phyloP scores from a whole-genome alignment of 2,888 invertebrate genomes.

The Euphydryas editha region DNA sequence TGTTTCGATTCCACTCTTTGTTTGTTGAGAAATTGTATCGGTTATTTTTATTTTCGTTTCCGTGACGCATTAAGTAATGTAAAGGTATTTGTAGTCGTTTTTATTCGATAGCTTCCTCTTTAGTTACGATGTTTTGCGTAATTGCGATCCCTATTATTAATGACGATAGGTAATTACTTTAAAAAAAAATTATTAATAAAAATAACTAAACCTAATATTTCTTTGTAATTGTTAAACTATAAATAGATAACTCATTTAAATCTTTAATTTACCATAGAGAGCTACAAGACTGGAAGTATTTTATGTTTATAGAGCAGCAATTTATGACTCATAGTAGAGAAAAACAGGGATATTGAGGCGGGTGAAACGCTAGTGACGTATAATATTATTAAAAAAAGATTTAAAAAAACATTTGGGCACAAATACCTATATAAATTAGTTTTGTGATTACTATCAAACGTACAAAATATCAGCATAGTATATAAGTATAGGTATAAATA shows the following conservation, averaged over 20 bases:
- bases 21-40: slow-evolving; percentile 47
- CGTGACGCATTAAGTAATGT: background rate
- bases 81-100: background rate
- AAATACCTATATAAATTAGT: background rate
- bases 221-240: too few species aligned
- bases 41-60: slow-evolving; percentile 20
- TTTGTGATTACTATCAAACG: background rate
- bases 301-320: too few species aligned
- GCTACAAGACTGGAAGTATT: too few species aligned
- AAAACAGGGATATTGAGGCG: too few species aligned
- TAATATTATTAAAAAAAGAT: too few species aligned
- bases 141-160: background rate
- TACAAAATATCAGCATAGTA: background rate
- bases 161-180: too few species aligned
- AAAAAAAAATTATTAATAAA: too few species aligned
- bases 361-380: too few species aligned
- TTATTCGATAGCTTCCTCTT: background rate
- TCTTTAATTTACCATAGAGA: too few species aligned
- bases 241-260: too few species aligned
- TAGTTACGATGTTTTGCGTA: background rate
- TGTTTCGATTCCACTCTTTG: slow-evolving; percentile 46
- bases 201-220: too few species aligned
- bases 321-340: too few species aligned
- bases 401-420: background rate
- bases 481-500: slow-evolving; percentile 36